Base-by-base conservation (phyloP, 1,140 invertebrate genomes). In the Acromyrmex echinatior region DNA sequence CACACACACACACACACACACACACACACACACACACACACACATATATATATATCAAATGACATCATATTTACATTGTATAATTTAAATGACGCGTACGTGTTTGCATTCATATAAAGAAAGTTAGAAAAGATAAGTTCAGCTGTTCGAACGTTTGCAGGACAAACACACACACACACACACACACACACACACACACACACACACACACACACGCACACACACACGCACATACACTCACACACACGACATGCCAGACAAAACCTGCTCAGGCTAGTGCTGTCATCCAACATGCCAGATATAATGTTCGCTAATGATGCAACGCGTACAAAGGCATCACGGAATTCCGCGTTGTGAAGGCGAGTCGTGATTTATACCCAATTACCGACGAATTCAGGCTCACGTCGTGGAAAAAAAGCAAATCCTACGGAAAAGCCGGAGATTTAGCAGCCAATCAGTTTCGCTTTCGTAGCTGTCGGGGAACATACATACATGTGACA, bases 331-430 rank as follows among this genome's bases (percentile, higher is more conserved):
- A 92, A 87, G 81, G 88, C 58, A 53, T 53, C 28, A 35, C 35
- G 65, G 68, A 85, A 82, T 90, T 45, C 62, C 16, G 62, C 53
- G 14, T 60, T 21, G 62, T 45, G 31, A 79, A 74, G 84, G 81
- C 77, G 68, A 87, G 87, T 53, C 53, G 74, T 92, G 88, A 92
- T 92, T 92, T 92, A 92, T 92, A 91, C 87, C 90, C 91, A 92
- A 92, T 92, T 92, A 92, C 91, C 66, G 86, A 90, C 86, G 89
- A 92, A 92, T 92, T 92, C 91, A 92, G 65, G 62, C 53, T 28
- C 53, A 7, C 31, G 56, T 73, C 49, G 63, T 16, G 60, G 78
- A 62, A 82, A 89, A 89, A 87, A 88, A 77, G 70, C 86, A 78
- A 89, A 92, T 91, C 81, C 91, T 60, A 63, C 53, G 86, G 90